These are phyloP conservation scores for Callionymus lyra DNA, from an alignment of 2,113 vertebrate species.

Conservation along the genomic window DNA sequence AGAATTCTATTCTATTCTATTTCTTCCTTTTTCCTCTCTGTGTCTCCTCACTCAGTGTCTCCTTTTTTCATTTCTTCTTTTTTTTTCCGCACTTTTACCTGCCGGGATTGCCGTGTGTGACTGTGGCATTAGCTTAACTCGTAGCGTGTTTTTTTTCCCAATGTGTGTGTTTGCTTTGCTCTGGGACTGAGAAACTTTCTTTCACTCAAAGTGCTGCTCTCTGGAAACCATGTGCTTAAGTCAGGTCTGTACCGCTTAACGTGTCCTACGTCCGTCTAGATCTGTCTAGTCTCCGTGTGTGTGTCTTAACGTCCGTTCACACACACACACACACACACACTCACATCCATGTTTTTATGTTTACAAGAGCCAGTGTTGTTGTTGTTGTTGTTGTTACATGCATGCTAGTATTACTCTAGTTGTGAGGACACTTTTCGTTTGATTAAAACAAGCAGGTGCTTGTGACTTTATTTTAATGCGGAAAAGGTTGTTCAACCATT, in stretches of 20 bases:
- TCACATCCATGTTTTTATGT: constrained; percentile 26
- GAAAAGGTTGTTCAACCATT: too few relatives aligned
- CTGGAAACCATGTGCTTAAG: constrained; percentile 69
- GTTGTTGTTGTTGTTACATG: constrained; percentile 21
- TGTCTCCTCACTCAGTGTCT: constrained; percentile 44
- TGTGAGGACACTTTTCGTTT: constrained; percentile 25
- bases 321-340: constrained; percentile 16
- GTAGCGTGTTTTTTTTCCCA: too few relatives aligned
- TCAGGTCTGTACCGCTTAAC: constrained; percentile 73
- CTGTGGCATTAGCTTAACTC: constrained; percentile 16
- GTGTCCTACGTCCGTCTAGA: constrained; percentile 39
- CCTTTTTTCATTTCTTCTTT: constrained; percentile 25
- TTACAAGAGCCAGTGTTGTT: constrained; percentile 11
- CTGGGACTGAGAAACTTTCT: constrained; percentile 65
- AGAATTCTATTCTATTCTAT: constrained; percentile 72
- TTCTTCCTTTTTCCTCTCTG: constrained; percentile 52
- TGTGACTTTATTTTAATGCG: too few relatives aligned
- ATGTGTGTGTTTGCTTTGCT: constrained; percentile 42
- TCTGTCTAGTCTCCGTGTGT: constrained; percentile 33
- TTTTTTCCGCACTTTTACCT: constrained; percentile 13
- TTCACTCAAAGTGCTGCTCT: constrained; percentile 69
- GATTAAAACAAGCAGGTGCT: too few relatives aligned
- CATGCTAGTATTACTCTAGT: constrained; percentile 42
- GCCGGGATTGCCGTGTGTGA: constrained; percentile 22
- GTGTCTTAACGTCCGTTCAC: constrained; percentile 31